Evolutionary conservation across 2,888 invertebrate species (phyloP), one percentile per base, ranked within the genome.

Genomic region (Calephelis perditalis): DNA sequence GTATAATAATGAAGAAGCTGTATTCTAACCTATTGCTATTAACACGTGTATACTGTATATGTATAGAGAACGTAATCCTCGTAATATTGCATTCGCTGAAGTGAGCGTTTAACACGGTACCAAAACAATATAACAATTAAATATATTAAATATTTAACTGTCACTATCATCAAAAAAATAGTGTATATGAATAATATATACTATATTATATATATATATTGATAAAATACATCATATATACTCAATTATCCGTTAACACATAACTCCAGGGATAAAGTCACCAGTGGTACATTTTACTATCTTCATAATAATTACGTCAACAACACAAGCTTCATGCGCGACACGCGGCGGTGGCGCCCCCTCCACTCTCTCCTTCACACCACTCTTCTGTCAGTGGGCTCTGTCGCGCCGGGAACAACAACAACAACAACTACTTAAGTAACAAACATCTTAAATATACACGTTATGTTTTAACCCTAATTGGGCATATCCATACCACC

Each of bases 131-230:
- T 86, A 87, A 88, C 86, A 87, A 84, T 83, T 70, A 73, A 76
- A 79, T 79, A 79, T 77, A 78, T 74, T 73, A 72, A 69, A 71
- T 68, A 71, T 71, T 71, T 72, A 75, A 75, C 75, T 75, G 79
- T 73, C 77, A 81, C 74, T 80, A 81, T 81, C 73, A 75, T 78
- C 76, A 67, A 71, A 73, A 83, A 81, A 82, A 80, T 79, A 73
- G 82, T 87, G 87, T 87, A 87, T 87, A 86, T 82, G 84, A 87
- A 88, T 84, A 86, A 82, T 82, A 77, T 78, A 74, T 74, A 69
- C 65, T 61, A 68, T 67, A 66, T 67, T 9, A 8, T 15, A 26
- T 49, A 47, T 47, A 49, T 49, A 49, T 49, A 49, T 15, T 69
- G 65, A 68, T 65, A 70, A 68, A 68, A 67, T 76, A 73, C 70